Evolutionary conservation across 2,888 invertebrate genomes (phyloP), one percentile per base, ranked within the genome.

Genomic region (Octodonta nipae): DNA sequence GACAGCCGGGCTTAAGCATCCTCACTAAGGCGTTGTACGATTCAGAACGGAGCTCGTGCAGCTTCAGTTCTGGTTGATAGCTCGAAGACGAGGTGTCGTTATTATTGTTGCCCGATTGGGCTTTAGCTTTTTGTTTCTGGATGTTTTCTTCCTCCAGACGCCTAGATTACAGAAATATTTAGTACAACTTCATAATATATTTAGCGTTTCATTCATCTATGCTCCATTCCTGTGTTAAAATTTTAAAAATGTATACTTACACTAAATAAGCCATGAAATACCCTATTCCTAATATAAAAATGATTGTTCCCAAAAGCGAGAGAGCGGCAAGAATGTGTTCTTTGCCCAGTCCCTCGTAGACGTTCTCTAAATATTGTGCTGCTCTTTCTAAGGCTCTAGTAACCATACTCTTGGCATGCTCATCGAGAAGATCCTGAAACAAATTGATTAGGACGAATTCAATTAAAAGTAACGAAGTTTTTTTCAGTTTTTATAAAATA

Each of bases 11-110:
- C 40, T 93, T 8, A 91, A 73, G 58, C 89, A 91, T 0, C 28
- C 91, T 73, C 29, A 98, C 84, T 45, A 98, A 71, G 33, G 91
- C 92, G 55, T 92, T 89, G 58, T 92, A 96, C 36, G 92, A 92
- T 65, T 95, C 93, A 2, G 86, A 85, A 27, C 92, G 68, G 33
- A 98, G 66, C 58, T 96, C 95, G 57, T 95, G 92, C 31, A 98
- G 67, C 41, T 78, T 71, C 40, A 89, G 64, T 57, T 87, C 85
- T 0, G 83, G 74, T 26, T 60, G 61, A 43, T 61, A 60, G n/a
- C 22, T 46, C 1, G 44, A 35, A 17, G 41, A 38, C 5, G 38
- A 34, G 4, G 41, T 36, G 25, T 47, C 46, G 27, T 50, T 52
- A 33, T 56, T 55, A 29, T 60, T 58, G 42, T 59, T 55, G 12